A percentile compares a stretch with the other conserved stretches of the same genome.
Evolutionary conservation across 2,113 vertebrate species (phyloP).

Genomic region (Lipophrys pholis): DNA sequence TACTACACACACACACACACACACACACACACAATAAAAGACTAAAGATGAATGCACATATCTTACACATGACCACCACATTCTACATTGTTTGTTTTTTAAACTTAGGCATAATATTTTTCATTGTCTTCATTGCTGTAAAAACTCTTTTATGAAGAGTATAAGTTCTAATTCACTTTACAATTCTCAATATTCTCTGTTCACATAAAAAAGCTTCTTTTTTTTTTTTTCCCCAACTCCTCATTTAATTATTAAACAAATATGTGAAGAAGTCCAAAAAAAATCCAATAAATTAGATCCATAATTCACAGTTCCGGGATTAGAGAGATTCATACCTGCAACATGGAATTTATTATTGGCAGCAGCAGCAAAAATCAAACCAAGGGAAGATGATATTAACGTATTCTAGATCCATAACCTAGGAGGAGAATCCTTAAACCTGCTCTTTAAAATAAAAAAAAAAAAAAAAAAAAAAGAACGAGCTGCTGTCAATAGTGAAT

Average conservation of each 20-base stretch:
- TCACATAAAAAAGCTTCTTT: background rate
- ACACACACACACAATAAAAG: conserved; percentile 23
- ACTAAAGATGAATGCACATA: background rate
- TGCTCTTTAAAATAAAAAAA: conserved; percentile 67
- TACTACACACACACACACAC: conserved; percentile 44
- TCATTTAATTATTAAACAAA: conserved; percentile 71
- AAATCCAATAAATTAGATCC: conserved; percentile 80
- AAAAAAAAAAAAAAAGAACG: conserved; percentile 47
- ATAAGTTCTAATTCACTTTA: conserved; percentile 20
- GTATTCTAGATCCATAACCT: conserved; percentile 79
- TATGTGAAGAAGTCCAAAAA: conserved; percentile 68
- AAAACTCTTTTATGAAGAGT: background rate
- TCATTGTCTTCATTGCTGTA: background rate
- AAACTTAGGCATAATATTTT: too few relatives aligned
- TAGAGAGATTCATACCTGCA: conserved; percentile 78
- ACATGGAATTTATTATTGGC: conserved; percentile 78
- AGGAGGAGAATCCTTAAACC: conserved; percentile 73
- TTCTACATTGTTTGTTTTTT: background rate
- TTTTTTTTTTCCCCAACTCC: conserved; percentile 49
- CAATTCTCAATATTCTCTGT: conserved; percentile 29
- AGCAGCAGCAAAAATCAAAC: conserved; percentile 72
- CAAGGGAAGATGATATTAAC: conserved; percentile 72
- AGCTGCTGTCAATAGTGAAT: conserved; percentile 76
- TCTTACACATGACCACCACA: background rate
- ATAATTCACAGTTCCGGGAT: conserved; percentile 82